Conservation (phyloP, 1,140 invertebrate species). For the Globodera rostochiensis region DNA sequence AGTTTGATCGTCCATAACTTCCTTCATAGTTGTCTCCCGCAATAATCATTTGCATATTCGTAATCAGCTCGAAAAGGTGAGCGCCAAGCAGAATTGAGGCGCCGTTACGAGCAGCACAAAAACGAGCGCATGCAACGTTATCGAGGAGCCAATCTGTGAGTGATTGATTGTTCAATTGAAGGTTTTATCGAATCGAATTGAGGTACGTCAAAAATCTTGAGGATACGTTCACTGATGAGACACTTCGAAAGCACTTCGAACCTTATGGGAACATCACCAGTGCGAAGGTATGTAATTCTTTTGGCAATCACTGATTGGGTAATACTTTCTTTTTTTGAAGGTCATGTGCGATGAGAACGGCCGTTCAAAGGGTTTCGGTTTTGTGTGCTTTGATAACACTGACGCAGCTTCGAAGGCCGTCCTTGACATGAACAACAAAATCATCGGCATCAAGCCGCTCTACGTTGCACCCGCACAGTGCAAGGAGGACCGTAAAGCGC, state of each 20-base stretch:
- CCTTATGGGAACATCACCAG: slow-evolving; percentile 94
- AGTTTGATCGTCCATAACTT: too few species aligned
- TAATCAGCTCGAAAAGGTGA: slow-evolving; percentile 98
- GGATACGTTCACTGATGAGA: slow-evolving; percentile 93
- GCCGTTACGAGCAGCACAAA: slow-evolving; percentile 92
- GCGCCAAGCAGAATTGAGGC: slow-evolving; percentile 90
- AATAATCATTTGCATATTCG: too few species aligned
- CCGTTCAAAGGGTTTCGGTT: slow-evolving; percentile 90
- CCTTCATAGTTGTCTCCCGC: neutral
- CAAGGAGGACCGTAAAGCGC: slow-evolving; percentile 91
- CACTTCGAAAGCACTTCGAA: slow-evolving; percentile 88
- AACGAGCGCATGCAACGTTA: slow-evolving; percentile 86
- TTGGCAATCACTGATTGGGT: neutral
- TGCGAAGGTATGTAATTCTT: slow-evolving; percentile 75
- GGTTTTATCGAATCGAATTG: neutral
- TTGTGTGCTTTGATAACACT: slow-evolving; percentile 97
- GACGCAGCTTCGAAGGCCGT: slow-evolving; percentile 99
- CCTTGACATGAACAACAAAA: slow-evolving; percentile 86
- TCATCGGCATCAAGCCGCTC: slow-evolving; percentile 90
- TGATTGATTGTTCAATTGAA: slow-evolving; percentile 18
- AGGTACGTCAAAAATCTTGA: slow-evolving; percentile 88
- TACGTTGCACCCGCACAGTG: slow-evolving; percentile 97
- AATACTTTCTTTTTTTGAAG: slow-evolving; percentile 65
- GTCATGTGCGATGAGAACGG: slow-evolving; percentile 86
- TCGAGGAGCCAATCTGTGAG: slow-evolving; percentile 89